Evolutionary conservation across 2,797 vertebrate genomes (phyloP).

Genomic region (Sphaeramia orbicularis): DNA sequence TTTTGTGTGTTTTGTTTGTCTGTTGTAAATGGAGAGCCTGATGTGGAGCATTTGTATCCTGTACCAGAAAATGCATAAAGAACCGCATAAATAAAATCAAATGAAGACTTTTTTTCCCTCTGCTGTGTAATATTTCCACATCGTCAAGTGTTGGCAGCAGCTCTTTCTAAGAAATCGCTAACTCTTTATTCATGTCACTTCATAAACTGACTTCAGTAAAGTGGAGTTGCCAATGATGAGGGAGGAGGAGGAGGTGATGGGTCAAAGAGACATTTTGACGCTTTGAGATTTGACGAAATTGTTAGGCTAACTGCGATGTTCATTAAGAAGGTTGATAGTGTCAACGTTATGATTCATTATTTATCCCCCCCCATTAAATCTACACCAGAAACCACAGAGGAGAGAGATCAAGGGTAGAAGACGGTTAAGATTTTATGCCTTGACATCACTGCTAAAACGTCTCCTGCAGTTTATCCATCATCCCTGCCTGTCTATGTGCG

Average conservation of each 20-base stretch:
- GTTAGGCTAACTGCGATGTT: slow-evolving; percentile 1
- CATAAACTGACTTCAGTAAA: slow-evolving; percentile 2
- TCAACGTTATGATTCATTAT: slow-evolving; percentile 45
- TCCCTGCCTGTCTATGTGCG: neutral
- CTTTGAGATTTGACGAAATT: slow-evolving; percentile 16
- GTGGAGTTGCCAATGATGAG: neutral
- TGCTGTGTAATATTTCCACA: no score
- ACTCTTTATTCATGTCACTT: slow-evolving; percentile 5
- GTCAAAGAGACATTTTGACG: slow-evolving; percentile 18
- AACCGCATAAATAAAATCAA: no score
- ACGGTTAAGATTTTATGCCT: slow-evolving; percentile 18
- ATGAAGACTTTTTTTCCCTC: no score
- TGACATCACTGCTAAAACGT: slow-evolving; percentile 11
- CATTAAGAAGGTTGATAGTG: slow-evolving; percentile 11
- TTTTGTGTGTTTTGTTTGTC: no score
- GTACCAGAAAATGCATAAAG: no score
- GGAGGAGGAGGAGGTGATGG: neutral
- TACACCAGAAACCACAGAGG: slow-evolving; percentile 23
- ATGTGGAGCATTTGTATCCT: no score
- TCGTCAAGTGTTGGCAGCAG: neutral
- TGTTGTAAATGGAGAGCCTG: no score
- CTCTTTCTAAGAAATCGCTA: neutral
- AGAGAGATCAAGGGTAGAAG: slow-evolving; percentile 25
- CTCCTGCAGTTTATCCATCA: slow-evolving; percentile 6
- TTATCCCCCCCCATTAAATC: slow-evolving; percentile 39